Evolutionary conservation across 2,888 invertebrate species (phyloP).

Genomic region (Melanophora roralis): DNA sequence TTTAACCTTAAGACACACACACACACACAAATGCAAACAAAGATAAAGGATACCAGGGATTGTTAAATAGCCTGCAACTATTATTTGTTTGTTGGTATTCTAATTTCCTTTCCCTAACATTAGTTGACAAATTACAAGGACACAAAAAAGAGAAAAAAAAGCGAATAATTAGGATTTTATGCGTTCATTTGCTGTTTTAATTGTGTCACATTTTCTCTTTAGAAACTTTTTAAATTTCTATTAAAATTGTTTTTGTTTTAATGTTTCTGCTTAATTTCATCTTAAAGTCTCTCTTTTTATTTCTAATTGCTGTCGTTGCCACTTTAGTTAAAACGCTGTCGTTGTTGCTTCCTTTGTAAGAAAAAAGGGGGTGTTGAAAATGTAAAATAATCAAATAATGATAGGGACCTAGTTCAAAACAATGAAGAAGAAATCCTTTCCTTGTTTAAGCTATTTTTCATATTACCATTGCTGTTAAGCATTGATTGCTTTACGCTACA

Average conservation of each 20-base stretch:
- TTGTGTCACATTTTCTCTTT: constrained; percentile 46
- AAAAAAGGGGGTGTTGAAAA: constrained; percentile 5
- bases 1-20: not conserved
- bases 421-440: not conserved
- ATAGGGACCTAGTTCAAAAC: not conserved
- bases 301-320: not conserved
- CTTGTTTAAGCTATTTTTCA: constrained; percentile 3
- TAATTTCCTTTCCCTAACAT: constrained; percentile 13
- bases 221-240: constrained; percentile 55
- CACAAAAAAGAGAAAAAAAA: not conserved
- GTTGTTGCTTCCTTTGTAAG: not conserved
- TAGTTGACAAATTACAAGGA: not conserved
- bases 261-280: not conserved
- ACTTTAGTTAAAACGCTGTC: no score
- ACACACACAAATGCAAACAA: not conserved
- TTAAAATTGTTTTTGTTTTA: constrained; percentile 16
- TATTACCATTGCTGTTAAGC: constrained; percentile 14
- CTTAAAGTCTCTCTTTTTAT: not conserved
- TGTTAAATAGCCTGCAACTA: constrained; percentile 12
- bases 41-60: not conserved
- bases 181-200: constrained; percentile 29
- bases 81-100: constrained; percentile 25
- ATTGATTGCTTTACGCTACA: constrained; percentile 36
- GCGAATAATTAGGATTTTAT: not conserved
- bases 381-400: not conserved